Base-by-base conservation (phyloP, 1,140 invertebrate genomes). In the Sminthurides bifidus region DNA sequence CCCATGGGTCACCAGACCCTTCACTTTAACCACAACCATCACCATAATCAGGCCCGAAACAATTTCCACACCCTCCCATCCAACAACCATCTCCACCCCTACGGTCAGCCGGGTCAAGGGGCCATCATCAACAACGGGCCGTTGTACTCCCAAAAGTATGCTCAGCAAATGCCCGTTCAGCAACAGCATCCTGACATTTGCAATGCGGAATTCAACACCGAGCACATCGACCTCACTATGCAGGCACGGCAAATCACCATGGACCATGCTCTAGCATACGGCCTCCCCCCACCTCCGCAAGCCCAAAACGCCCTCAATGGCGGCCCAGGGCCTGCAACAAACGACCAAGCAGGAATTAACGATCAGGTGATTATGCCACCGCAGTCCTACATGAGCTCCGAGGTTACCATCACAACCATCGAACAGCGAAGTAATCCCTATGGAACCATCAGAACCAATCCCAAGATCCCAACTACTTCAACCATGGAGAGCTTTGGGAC, bases 401-500 rank as follows among this genome's bases (percentile, higher is more conserved):
- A 64, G 24, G 56, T 61, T 2, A 61, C 63, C 15, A 64, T 61
- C 35, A 61, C 59, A 10, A 61, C 63, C 10, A 64, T 64, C 51
- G 59, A 64, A 29, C n/a, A n/a, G 17, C 23, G 61, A 30, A 59
- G 40, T 37, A 56, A 33, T 17, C 53, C 52, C 6, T 61, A 61
- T 44, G 63, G 59, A 8, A 64, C 63, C 5, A 17, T 64, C 3
- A 58, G 56, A 43, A 49, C 17, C 17, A 64, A 61, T 56, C 45
- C 52, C 37, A 61, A 56, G 30, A 53, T 49, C 12, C 56, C 57
- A 10, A 38, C 52, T 5, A 56, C 59, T 14, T 29, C 50, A 24
- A 59, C 59, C 21, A 64, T 64, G 63, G 56, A 64, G 48, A 64
- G 63, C 29, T 64, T 64, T 58, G 63, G 59, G 3, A 64, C 63